These are phyloP conservation scores for Microplitis deprimator DNA, from an alignment of 2,888 invertebrate genomes.

Conservation along the genomic window DNA sequence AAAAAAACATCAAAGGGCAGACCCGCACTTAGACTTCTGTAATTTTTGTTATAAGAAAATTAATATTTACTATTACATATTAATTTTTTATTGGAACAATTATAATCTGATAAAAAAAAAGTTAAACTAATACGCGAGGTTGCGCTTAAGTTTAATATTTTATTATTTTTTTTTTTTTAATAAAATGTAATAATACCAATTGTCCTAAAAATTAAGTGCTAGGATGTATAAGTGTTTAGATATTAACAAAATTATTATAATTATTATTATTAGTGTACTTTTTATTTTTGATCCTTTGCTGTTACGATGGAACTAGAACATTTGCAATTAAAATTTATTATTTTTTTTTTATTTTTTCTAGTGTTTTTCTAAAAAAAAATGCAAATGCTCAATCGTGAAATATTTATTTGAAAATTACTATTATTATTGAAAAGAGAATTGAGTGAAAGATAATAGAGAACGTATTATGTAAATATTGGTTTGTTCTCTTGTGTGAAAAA, in stretches of 20 bases:
- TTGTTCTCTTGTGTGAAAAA: slow-evolving; percentile 55
- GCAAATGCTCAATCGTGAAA: slow-evolving; percentile 43
- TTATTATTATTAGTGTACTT: slow-evolving; percentile 7
- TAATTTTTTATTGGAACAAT: slow-evolving; percentile 48
- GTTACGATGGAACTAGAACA: slow-evolving; percentile 47
- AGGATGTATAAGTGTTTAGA: slow-evolving; percentile 57
- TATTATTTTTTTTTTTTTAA: slow-evolving; percentile 57
- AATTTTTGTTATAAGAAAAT: slow-evolving; percentile 53
- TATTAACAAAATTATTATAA: slow-evolving; percentile 44
- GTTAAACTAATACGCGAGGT: slow-evolving; percentile 60
- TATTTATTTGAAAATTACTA: slow-evolving; percentile 19
- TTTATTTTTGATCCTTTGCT: slow-evolving; percentile 48
- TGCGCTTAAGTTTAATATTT: slow-evolving; percentile 57
- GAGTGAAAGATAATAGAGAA: slow-evolving; percentile 48
- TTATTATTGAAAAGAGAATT: slow-evolving; percentile 17
- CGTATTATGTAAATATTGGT: slow-evolving; percentile 63
- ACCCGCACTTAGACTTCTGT: slow-evolving; percentile 28
- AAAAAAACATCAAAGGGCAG: slow-evolving; percentile 51
- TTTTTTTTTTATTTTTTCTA: slow-evolving; percentile 41
- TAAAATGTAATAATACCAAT: slow-evolving; percentile 57
- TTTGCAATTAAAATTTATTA: slow-evolving; percentile 33
- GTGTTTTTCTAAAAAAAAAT: slow-evolving; percentile 39
- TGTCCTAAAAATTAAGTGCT: slow-evolving; percentile 50
- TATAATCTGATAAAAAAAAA: slow-evolving; percentile 52
- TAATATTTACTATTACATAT: slow-evolving; percentile 50